Conservation (phyloP, 2,888 invertebrate genomes). For the Caenorhabditis wallacei region DNA sequence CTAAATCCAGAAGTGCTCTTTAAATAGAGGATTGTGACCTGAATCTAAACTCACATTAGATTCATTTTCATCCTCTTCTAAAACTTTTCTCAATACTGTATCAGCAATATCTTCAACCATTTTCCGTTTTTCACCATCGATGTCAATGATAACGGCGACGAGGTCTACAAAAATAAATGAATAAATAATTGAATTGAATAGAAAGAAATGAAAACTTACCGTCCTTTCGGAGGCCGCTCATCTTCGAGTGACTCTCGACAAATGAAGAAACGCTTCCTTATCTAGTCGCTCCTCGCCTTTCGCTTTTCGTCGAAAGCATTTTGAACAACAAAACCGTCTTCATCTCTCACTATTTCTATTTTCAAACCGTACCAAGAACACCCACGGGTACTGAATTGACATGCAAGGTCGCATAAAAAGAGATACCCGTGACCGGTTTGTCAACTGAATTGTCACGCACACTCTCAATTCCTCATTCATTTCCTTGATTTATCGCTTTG, state of each 20-base stretch:
- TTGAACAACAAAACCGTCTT: slow-evolving; percentile 48
- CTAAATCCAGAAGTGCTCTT: too few relatives aligned
- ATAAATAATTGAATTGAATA: neutral
- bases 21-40: too few relatives aligned
- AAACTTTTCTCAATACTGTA: slow-evolving; percentile 30
- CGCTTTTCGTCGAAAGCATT: slow-evolving; percentile 55
- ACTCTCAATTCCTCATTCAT: neutral
- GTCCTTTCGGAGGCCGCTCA: slow-evolving; percentile 35
- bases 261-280: slow-evolving; percentile 36
- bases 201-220: slow-evolving; percentile 18
- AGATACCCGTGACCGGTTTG: slow-evolving; percentile 30
- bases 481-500: slow-evolving; percentile 5
- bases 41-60: too few relatives aligned
- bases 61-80: slow-evolving; percentile 41
- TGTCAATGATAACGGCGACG: slow-evolving; percentile 36
- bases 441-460: slow-evolving; percentile 33
- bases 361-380: slow-evolving; percentile 42
- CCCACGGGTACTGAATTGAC: slow-evolving; percentile 35
- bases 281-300: slow-evolving; percentile 53
- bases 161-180: slow-evolving; percentile 20
- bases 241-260: slow-evolving; percentile 29
- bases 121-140: slow-evolving; percentile 37
- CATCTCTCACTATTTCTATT: neutral
- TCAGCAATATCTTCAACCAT: slow-evolving; percentile 47
- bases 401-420: slow-evolving; percentile 30